Evolutionary conservation across 2,888 invertebrate species (phyloP).

Genomic region (Hyposoter dolosus): DNA sequence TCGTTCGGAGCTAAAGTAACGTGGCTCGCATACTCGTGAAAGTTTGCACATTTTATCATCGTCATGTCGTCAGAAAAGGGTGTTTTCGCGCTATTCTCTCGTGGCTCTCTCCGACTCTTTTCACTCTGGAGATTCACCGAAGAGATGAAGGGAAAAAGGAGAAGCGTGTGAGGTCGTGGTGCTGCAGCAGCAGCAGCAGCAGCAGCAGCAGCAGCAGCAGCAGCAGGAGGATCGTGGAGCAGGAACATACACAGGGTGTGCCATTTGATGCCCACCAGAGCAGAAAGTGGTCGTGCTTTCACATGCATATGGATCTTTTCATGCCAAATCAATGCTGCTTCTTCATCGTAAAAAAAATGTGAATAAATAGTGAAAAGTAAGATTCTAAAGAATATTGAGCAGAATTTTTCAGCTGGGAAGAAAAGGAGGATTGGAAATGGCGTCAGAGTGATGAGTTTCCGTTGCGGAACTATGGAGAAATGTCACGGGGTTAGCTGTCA

Average conservation of each 20-base stretch:
- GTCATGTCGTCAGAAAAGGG: constrained; percentile 44
- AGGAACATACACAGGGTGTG: constrained; percentile 32
- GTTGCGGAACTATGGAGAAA: neutral
- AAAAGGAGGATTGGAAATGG: neutral
- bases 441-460: neutral
- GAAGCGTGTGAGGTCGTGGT: constrained; percentile 27
- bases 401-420: neutral
- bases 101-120: constrained; percentile 17
- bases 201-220: neutral
- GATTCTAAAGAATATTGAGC: neutral
- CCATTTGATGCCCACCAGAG: constrained; percentile 59
- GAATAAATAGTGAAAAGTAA: neutral
- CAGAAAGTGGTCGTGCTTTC: constrained; percentile 42
- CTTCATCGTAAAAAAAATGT: neutral
- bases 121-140: constrained; percentile 56
- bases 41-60: constrained; percentile 66
- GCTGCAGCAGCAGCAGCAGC: neutral
- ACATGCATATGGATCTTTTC: constrained; percentile 24
- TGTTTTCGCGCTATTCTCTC: constrained; percentile 43
- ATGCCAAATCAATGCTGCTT: constrained; percentile 7
- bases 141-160: constrained; percentile 37
- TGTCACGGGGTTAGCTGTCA: neutral
- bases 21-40: constrained; percentile 34
- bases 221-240: constrained; percentile 9
- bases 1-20: constrained; percentile 19